Evolutionary conservation across 2,888 invertebrate genomes (phyloP).

Genomic region (Prionchulus punctatus): DNA sequence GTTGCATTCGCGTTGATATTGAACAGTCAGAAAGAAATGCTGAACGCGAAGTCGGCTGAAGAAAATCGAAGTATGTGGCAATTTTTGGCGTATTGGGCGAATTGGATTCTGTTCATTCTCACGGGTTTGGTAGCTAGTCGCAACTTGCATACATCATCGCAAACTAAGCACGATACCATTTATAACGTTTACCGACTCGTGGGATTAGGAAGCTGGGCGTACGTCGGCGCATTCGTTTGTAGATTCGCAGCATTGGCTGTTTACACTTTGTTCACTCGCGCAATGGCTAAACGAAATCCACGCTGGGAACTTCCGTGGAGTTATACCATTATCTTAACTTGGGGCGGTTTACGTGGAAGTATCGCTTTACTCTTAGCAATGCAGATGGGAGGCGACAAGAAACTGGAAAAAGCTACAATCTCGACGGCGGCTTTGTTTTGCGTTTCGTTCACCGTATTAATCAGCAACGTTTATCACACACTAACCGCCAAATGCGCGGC

Average conservation of each 20-base stretch:
- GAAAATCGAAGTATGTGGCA: conserved; percentile 29
- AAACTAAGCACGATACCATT: background rate
- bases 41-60: background rate
- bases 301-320: conserved; percentile 37
- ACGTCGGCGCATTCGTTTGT: background rate
- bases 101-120: conserved; percentile 46
- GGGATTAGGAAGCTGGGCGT: background rate
- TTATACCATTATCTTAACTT: conserved; percentile 44
- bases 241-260: background rate
- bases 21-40: conserved; percentile 26
- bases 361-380: conserved; percentile 45
- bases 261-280: background rate
- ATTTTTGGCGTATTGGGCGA: conserved; percentile 39
- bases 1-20: conserved; percentile 37
- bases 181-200: background rate
- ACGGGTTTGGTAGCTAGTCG: conserved; percentile 34
- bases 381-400: conserved; percentile 20
- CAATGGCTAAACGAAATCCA: background rate
- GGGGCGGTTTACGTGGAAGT: conserved; percentile 48
- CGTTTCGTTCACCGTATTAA: background rate
- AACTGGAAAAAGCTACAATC: background rate
- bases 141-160: background rate
- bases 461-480: background rate
- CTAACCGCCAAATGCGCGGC: background rate
- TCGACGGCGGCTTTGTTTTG: background rate